Conservation (phyloP, 35 echinoderm and acorn worm genomes). For the Acanthaster planci region DNA sequence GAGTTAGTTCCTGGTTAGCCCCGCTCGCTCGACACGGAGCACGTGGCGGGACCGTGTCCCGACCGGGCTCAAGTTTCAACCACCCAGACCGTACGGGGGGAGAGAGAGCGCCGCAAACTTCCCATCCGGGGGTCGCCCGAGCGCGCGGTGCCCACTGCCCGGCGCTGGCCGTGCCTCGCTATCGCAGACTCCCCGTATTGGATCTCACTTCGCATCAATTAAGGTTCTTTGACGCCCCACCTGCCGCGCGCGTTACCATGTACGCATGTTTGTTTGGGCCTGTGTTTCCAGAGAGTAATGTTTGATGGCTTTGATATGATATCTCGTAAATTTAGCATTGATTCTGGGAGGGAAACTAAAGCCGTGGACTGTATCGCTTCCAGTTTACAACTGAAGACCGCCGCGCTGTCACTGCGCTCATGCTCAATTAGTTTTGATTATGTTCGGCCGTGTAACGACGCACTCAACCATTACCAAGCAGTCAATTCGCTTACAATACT, state of each 20-base stretch:
- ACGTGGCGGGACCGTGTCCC: constrained; percentile 22
- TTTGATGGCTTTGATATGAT: constrained; percentile 10
- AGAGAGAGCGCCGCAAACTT: too few species aligned
- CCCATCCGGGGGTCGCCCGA: too few species aligned
- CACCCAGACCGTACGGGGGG: not conserved
- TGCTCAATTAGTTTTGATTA: too few species aligned
- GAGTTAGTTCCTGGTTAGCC: not conserved
- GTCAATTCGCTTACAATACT: too few species aligned
- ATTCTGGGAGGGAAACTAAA: too few species aligned
- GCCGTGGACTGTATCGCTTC: too few species aligned
- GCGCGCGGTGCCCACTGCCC: too few species aligned
- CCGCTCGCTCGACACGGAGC: not conserved
- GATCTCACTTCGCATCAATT: constrained; percentile 15
- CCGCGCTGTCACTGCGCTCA: not conserved
- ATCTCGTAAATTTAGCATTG: constrained; percentile 7
- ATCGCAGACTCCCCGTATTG: not conserved
- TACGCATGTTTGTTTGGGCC: constrained; percentile 16
- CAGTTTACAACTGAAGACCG: too few species aligned
- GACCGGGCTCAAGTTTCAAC: constrained; percentile 2
- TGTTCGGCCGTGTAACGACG: too few species aligned
- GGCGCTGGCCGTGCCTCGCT: too few species aligned
- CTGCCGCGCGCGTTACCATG: not conserved
- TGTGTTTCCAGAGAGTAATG: constrained; percentile 12
- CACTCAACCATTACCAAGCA: too few species aligned
- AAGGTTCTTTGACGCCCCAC: not conserved